phyloP scores from a whole-genome alignment of 2,888 invertebrate genomes.

The Aphidius colemani region DNA sequence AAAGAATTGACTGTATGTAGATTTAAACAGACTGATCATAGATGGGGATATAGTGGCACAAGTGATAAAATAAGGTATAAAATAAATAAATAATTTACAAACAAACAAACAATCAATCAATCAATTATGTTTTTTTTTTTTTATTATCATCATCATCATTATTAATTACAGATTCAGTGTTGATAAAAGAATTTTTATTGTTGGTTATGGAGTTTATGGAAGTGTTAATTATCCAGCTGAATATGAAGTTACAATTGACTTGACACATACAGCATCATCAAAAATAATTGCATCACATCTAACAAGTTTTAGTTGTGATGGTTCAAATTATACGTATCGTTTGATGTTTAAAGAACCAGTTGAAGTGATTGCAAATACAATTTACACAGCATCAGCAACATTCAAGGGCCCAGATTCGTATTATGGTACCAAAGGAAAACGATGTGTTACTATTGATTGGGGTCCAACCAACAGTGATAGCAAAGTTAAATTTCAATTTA shows the following conservation, averaged over 20 bases:
- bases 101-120: neutral
- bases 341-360: constrained; percentile 85
- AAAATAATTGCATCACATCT: constrained; percentile 76
- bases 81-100: constrained; percentile 21
- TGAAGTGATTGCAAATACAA: constrained; percentile 77
- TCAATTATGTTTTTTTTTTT: constrained; percentile 4
- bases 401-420: constrained; percentile 87
- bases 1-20: constrained; percentile 76
- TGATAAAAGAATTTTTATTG: constrained; percentile 79
- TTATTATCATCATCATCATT: constrained; percentile 27
- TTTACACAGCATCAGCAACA: constrained; percentile 80
- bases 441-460: constrained; percentile 76
- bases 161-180: constrained; percentile 76
- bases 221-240: constrained; percentile 79
- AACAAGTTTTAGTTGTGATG: constrained; percentile 79
- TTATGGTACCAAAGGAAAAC: constrained; percentile 81
- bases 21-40: constrained; percentile 76
- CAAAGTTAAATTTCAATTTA: constrained; percentile 82
- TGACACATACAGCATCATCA: constrained; percentile 76
- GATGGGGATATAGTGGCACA: constrained; percentile 86
- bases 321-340: constrained; percentile 76
- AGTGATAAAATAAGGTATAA: constrained; percentile 75
- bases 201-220: constrained; percentile 84
- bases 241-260: constrained; percentile 77
- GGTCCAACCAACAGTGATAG: constrained; percentile 68